phyloP scores from a whole-genome alignment of 1,140 invertebrate species.

The Gonatopus flavifemur region DNA sequence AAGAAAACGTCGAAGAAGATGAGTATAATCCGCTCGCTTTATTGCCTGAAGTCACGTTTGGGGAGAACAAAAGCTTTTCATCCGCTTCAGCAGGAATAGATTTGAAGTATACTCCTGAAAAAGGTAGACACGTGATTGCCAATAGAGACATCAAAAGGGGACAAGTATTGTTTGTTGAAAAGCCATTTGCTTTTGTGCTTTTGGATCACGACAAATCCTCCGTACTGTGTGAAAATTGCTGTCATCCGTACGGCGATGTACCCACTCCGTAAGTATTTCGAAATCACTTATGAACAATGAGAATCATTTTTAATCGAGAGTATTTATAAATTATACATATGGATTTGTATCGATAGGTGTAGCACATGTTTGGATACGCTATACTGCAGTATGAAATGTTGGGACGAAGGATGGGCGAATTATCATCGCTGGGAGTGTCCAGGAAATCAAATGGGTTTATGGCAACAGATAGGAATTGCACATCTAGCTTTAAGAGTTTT shows the following conservation, averaged over 20 bases:
- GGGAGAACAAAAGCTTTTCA: slow-evolving; percentile 40
- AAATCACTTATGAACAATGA: too few species aligned
- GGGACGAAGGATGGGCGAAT: slow-evolving; percentile 58
- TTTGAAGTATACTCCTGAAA: slow-evolving; percentile 40
- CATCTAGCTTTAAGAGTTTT: slow-evolving; percentile 73
- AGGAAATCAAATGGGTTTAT: slow-evolving; percentile 63
- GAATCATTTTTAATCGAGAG: neutral
- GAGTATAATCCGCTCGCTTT: neutral
- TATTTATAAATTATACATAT: neutral
- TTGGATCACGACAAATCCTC: slow-evolving; percentile 52
- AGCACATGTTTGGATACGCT: slow-evolving; percentile 63
- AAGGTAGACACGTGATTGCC: slow-evolving; percentile 61
- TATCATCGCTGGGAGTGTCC: slow-evolving; percentile 79
- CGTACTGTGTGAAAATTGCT: slow-evolving; percentile 61
- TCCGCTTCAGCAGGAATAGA: slow-evolving; percentile 42
- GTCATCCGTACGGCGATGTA: slow-evolving; percentile 48
- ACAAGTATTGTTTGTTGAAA: slow-evolving; percentile 70
- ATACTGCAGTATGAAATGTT: slow-evolving; percentile 71
- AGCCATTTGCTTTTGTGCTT: slow-evolving; percentile 69
- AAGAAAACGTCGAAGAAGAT: slow-evolving; percentile 2
- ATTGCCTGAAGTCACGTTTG: slow-evolving; percentile 26
- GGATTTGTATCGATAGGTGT: slow-evolving; percentile 59
- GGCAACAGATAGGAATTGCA: slow-evolving; percentile 72
- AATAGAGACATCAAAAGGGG: slow-evolving; percentile 62
- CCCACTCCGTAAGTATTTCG: slow-evolving; percentile 60